Percentiles rank a stretch among this genome's conserved stretches.
Conservation (phyloP, 2,113 vertebrate species). For the Trochalopteron elliotii region DNA sequence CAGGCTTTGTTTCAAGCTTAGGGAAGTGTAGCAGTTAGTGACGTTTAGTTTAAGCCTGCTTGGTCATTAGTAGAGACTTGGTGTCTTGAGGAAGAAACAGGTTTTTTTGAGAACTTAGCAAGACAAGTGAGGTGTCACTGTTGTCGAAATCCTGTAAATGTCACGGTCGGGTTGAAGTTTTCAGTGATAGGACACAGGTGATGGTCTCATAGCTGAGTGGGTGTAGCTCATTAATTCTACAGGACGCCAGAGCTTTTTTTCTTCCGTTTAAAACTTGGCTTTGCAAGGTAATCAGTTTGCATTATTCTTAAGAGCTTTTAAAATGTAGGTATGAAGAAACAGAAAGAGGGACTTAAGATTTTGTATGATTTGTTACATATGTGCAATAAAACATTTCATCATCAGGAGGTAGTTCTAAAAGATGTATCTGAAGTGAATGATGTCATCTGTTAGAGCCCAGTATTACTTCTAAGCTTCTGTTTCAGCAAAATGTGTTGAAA, state of each 20-base stretch:
- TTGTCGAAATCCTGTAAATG: background rate
- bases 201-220: background rate
- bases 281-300: background rate
- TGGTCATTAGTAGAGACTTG: background rate
- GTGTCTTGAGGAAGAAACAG: background rate
- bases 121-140: fast-evolving
- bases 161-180: background rate
- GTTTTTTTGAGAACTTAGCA: background rate
- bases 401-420: background rate
- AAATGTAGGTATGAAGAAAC: background rate
- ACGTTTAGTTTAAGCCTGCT: background rate
- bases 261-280: background rate
- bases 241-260: fast-evolving
- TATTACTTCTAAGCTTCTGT: background rate
- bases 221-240: background rate
- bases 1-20: background rate
- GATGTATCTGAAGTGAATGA: background rate
- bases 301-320: background rate
- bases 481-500: background rate
- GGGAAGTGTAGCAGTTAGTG: background rate
- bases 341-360: background rate
- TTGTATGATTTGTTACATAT: background rate
- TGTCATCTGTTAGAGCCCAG: background rate
- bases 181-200: fast-evolving
- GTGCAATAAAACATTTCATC: background rate